phyloP scores from a whole-genome alignment of 2,888 invertebrate genomes.

The Calameuta filiformis region DNA sequence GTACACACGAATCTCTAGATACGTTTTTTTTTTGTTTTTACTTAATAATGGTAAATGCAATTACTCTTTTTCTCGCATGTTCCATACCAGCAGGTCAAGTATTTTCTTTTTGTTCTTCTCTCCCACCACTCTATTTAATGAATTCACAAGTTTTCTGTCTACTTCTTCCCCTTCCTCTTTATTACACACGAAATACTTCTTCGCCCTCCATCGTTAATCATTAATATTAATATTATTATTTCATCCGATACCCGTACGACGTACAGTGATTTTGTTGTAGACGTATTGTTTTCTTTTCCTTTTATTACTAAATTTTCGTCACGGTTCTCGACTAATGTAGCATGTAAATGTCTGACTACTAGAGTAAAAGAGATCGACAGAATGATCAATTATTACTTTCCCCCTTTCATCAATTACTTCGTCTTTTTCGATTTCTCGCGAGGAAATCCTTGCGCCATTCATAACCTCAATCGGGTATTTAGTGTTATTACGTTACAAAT shows the following conservation, averaged over 20 bases:
- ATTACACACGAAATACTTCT: slow-evolving; percentile 30
- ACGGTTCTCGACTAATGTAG: slow-evolving; percentile 47
- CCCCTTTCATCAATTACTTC: slow-evolving; percentile 47
- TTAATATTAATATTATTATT: slow-evolving; percentile 20
- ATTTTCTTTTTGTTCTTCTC: background rate
- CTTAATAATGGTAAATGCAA: slow-evolving; percentile 14
- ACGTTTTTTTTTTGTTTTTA: background rate
- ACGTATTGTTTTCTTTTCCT: slow-evolving; percentile 24
- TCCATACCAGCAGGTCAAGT: background rate
- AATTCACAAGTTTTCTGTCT: background rate
- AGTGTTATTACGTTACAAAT: slow-evolving; percentile 44
- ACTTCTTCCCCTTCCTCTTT: slow-evolving; percentile 5
- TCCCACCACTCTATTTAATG: background rate
- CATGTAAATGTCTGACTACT: slow-evolving; percentile 53
- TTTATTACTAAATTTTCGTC: slow-evolving; percentile 23
- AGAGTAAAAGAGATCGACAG: slow-evolving; percentile 56
- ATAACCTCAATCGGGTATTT: slow-evolving; percentile 36
- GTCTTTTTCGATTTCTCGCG: slow-evolving; percentile 20
- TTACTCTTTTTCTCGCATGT: slow-evolving; percentile 6
- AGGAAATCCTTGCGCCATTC: slow-evolving; percentile 9
- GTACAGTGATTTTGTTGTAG: slow-evolving; percentile 46
- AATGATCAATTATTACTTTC: slow-evolving; percentile 54
- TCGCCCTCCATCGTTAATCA: background rate
- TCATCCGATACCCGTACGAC: slow-evolving; percentile 48
- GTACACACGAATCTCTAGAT: slow-evolving; percentile 1